A percentile compares a stretch with the other conserved stretches of the same genome.
These are phyloP conservation scores for Porites divaricata DNA, from an alignment of 92 coral and sea anemone genomes.

Conservation along the genomic window DNA sequence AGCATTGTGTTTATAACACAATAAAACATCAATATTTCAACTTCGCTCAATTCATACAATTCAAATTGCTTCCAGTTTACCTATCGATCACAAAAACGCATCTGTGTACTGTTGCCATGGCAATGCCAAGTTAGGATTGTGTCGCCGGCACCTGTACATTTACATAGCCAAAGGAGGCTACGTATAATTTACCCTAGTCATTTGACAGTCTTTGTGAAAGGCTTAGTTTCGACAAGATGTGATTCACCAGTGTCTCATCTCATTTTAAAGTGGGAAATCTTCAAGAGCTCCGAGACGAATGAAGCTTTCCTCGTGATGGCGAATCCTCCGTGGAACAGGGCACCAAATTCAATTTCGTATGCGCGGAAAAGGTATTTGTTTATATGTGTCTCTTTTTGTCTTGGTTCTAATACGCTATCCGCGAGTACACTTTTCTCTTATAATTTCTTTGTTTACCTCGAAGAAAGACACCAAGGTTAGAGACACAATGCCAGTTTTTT, in stretches of 20 bases:
- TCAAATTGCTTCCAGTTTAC: conserved; percentile 7
- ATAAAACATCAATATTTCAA: not conserved
- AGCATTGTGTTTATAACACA: not conserved
- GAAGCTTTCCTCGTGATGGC: conserved; percentile 51
- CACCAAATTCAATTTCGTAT: conserved; percentile 37
- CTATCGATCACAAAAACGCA: conserved; percentile 22
- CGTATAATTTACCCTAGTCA: conserved; percentile 26
- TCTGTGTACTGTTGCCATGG: conserved; percentile 25
- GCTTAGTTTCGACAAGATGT: conserved; percentile 19
- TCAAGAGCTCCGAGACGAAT: conserved; percentile 8
- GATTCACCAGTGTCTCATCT: conserved; percentile 1
- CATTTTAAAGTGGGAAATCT: conserved; percentile 2
- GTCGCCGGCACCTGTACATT: conserved; percentile 42
- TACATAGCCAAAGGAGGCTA: conserved; percentile 35
- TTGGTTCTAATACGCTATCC: conserved; percentile 16
- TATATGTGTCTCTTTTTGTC: not conserved
- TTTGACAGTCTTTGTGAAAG: conserved; percentile 35
- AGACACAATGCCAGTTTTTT: not conserved
- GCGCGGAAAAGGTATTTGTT: conserved; percentile 49
- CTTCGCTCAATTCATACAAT: not conserved
- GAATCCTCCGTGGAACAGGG: conserved; percentile 80
- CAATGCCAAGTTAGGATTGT: conserved; percentile 7
- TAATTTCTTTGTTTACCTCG: conserved; percentile 22
- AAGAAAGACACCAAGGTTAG: conserved; percentile 10
- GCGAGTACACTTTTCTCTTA: not conserved